phyloP scores from a whole-genome alignment of 2,797 vertebrate genomes.

The Cynopterus sphinx region DNA sequence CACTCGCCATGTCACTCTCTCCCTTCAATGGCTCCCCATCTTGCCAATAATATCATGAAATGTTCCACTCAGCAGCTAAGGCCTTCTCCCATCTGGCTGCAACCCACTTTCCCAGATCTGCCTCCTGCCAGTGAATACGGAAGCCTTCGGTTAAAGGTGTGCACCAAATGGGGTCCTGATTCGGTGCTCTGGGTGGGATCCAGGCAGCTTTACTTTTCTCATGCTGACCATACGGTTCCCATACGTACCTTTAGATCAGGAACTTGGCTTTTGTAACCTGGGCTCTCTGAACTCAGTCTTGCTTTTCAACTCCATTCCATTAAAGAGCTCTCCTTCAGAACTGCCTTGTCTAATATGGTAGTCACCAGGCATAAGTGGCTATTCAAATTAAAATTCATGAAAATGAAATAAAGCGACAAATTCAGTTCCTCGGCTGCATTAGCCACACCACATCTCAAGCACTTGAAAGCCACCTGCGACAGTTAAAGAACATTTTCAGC shows the following conservation, averaged over 20 bases:
- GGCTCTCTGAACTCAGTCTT: neutral
- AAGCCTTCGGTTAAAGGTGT: neutral
- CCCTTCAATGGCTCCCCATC: neutral
- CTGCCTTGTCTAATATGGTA: neutral
- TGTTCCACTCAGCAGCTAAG: neutral
- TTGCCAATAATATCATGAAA: neutral
- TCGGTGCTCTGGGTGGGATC: neutral
- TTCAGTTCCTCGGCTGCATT: neutral
- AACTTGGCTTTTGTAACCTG: neutral
- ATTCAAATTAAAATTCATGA: neutral
- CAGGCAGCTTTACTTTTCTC: neutral
- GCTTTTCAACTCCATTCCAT: neutral
- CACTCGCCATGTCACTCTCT: neutral
- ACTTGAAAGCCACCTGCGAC: neutral
- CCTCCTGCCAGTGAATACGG: neutral
- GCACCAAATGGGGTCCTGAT: neutral
- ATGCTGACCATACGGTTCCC: neutral
- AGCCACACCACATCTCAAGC: neutral
- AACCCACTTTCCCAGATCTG: neutral
- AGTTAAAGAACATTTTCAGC: neutral
- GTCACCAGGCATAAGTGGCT: neutral
- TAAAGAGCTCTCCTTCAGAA: neutral
- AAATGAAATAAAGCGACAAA: neutral
- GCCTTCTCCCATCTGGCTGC: neutral
- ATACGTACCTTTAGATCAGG: neutral